These are phyloP conservation scores for mouse (Mus musculus) DNA, from an alignment of 2,113 vertebrate genomes.

Conservation along the genomic window GRCm39 chr4:93997501-93998000, in stretches of 20 bases:
- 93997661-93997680: neutral
- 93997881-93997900: neutral
- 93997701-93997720: neutral
- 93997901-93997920: neutral
- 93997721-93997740: neutral
- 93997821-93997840: neutral
- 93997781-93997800: neutral
- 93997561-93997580: constrained; percentile 46
- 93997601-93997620: constrained; percentile 30
- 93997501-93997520: constrained; percentile 76
- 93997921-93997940: neutral
- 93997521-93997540: neutral
- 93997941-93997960: neutral
- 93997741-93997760: neutral
- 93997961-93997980: constrained; percentile 5
- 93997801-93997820: constrained; percentile 1
- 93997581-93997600: constrained; percentile 42
- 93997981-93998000: neutral
- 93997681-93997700: neutral
- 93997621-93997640: neutral
- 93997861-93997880: neutral
- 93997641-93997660: neutral
- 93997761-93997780: neutral
- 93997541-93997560: constrained; percentile 20
- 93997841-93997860: neutral